phyloP scores from a whole-genome alignment of 2,113 vertebrate species.

The Sakesphorus luctuosus region DNA sequence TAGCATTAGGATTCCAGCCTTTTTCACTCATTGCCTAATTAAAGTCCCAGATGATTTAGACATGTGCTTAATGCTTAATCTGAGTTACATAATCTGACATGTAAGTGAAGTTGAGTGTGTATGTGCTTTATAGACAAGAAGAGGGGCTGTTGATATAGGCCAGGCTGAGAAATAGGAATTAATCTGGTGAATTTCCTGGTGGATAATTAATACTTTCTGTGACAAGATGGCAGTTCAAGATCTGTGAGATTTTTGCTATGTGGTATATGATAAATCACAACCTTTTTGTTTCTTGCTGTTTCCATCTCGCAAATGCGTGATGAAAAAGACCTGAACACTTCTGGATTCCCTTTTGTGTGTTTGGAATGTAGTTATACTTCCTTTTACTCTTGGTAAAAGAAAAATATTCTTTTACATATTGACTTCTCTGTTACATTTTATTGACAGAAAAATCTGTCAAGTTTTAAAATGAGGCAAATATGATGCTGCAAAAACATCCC shows the following conservation, averaged over 20 bases:
- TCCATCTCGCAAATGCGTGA: neutral
- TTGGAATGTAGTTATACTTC: neutral
- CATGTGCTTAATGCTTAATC: neutral
- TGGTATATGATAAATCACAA: neutral
- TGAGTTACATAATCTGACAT: neutral
- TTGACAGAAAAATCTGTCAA: neutral
- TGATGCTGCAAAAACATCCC: neutral
- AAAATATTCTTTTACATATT: neutral
- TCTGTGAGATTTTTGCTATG: neutral
- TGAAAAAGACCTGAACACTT: neutral
- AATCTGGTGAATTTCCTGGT: neutral
- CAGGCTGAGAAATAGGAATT: neutral
- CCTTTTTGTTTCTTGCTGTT: neutral
- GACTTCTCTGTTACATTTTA: neutral
- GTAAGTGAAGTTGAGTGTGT: neutral
- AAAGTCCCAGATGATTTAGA: neutral
- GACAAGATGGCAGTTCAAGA: neutral
- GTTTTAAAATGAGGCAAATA: neutral
- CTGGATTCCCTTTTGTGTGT: neutral
- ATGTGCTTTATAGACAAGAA: neutral
- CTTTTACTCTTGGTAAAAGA: neutral
- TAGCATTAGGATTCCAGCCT: neutral
- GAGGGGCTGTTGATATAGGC: neutral
- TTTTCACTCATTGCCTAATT: neutral
- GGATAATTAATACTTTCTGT: neutral